Percentiles rank a stretch among this genome's conserved stretches.
phyloP scores from a whole-genome alignment of 2,113 vertebrate genomes.

The Myodes glareolus region DNA sequence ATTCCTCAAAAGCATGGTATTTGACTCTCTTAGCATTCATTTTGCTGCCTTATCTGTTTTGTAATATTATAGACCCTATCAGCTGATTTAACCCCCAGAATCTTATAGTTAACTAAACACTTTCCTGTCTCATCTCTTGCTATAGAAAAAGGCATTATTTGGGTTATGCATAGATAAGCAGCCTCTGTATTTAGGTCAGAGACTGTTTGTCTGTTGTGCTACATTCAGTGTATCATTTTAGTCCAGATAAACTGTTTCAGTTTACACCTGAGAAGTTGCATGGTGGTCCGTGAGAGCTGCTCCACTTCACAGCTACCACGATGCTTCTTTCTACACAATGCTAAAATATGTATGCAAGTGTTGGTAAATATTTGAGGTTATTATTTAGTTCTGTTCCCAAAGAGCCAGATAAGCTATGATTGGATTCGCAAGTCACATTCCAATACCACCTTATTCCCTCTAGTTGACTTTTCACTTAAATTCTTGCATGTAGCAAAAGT shows the following conservation, averaged over 20 bases:
- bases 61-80: constrained; percentile 65
- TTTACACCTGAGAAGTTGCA: background rate
- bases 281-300: background rate
- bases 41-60: constrained; percentile 63
- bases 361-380: background rate
- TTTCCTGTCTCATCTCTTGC: constrained; percentile 13
- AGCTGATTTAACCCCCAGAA: constrained; percentile 74
- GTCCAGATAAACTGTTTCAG: background rate
- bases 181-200: background rate
- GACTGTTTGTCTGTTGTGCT: background rate
- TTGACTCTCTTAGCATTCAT: constrained; percentile 80
- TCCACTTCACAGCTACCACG: background rate
- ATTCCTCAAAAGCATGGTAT: constrained; percentile 79
- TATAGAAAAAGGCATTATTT: background rate
- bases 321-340: background rate
- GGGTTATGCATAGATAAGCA: background rate
- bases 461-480: constrained; percentile 36
- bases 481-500: background rate
- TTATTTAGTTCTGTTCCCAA: background rate
- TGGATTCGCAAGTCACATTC: background rate
- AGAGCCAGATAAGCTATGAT: constrained; percentile 10
- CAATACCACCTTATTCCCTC: background rate
- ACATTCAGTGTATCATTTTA: background rate
- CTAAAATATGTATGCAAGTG: background rate
- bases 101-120: constrained; percentile 79